These are phyloP conservation scores for Drosophila borborema DNA, from an alignment of 2,888 invertebrate species.

Conservation along the genomic window DNA sequence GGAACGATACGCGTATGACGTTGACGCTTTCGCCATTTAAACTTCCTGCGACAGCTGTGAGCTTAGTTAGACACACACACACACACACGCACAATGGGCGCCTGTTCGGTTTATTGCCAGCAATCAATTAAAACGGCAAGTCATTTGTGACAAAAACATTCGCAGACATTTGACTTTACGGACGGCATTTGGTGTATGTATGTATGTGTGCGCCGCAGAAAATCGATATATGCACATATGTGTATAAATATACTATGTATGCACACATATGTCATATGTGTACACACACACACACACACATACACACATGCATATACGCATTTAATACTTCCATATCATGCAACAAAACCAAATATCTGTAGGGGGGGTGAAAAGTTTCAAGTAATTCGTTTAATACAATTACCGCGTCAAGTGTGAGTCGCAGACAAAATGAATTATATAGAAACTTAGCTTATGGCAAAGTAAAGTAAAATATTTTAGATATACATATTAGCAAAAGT, in stretches of 20 bases:
- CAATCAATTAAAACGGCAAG: constrained; percentile 80
- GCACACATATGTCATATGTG: not conserved
- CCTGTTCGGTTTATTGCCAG: constrained; percentile 77
- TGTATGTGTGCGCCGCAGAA: constrained; percentile 8
- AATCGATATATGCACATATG: constrained; percentile 23
- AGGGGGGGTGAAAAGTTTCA: constrained; percentile 23
- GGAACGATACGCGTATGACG: constrained; percentile 59
- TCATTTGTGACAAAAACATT: constrained; percentile 81
- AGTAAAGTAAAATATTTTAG: not conserved
- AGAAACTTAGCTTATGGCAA: not conserved
- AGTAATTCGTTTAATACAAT: constrained; percentile 40
- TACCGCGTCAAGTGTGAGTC: constrained; percentile 16
- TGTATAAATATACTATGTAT: not conserved
- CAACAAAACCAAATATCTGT: not conserved
- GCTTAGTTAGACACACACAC: constrained; percentile 29
- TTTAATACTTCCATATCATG: constrained; percentile 77
- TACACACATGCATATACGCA: constrained; percentile 16
- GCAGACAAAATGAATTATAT: constrained; percentile 9
- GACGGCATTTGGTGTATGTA: constrained; percentile 6
- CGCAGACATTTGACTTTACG: constrained; percentile 76
- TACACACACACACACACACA: not conserved
- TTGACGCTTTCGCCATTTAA: constrained; percentile 75
- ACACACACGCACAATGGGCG: constrained; percentile 56
- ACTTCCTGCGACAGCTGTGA: constrained; percentile 71
- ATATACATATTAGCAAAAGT: not conserved